A percentile compares a stretch with the other conserved stretches of the same genome.
phyloP scores from a whole-genome alignment of 2,888 invertebrate genomes.

The Bimastos eiseni region DNA sequence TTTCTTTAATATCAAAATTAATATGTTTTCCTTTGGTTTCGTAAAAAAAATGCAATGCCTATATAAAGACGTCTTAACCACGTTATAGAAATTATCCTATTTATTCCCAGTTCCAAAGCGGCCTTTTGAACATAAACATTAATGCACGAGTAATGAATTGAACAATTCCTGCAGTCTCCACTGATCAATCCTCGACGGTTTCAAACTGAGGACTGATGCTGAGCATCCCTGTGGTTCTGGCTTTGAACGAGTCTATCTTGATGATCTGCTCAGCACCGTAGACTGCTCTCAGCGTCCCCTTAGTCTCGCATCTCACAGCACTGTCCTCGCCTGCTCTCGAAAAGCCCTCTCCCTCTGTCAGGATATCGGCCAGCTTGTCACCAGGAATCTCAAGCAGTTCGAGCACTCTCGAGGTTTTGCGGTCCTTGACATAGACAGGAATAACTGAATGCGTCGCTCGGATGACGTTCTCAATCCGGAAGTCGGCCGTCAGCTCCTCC shows the following conservation, averaged over 20 bases:
- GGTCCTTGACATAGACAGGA: slow-evolving; percentile 36
- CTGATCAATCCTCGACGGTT: neutral
- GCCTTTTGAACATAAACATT: neutral
- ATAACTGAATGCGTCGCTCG: slow-evolving; percentile 29
- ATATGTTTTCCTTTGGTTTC: neutral
- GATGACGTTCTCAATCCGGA: slow-evolving; percentile 28
- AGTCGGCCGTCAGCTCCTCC: slow-evolving; percentile 39
- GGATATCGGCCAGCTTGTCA: slow-evolving; percentile 31
- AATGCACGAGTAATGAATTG: neutral
- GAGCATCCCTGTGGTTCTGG: neutral
- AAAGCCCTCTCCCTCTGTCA: slow-evolving; percentile 29
- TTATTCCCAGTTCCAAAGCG: neutral
- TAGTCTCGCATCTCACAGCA: slow-evolving; percentile 34
- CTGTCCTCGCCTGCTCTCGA: slow-evolving; percentile 15
- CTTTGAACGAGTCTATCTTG: slow-evolving; percentile 28
- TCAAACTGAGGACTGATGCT: neutral
- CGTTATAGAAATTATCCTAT: neutral
- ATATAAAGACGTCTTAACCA: neutral
- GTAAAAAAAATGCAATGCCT: neutral
- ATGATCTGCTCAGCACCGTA: slow-evolving; percentile 38
- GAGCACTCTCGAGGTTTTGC: slow-evolving; percentile 28
- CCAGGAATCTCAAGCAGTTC: slow-evolving; percentile 34
- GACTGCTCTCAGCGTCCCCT: slow-evolving; percentile 35
- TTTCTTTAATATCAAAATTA: too few relatives aligned
- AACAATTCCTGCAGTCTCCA: neutral